These are phyloP conservation scores for Drosophila setosimentum DNA, from an alignment of 2,888 invertebrate species.

Conservation along the genomic window DNA sequence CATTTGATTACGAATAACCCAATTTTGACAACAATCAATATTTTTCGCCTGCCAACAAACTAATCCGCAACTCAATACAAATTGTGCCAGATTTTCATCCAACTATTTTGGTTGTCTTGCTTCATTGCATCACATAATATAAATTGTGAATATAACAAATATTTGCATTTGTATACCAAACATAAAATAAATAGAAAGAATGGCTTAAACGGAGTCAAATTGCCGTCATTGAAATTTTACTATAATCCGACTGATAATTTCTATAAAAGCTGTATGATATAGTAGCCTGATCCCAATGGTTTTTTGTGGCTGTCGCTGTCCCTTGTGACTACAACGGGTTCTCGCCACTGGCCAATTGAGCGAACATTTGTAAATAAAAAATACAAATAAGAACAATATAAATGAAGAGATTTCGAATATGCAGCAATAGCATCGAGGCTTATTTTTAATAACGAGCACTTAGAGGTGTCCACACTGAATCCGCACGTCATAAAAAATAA, in stretches of 20 bases:
- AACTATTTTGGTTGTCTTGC: background rate
- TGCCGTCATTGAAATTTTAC: too few relatives aligned
- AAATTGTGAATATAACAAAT: background rate
- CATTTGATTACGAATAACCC: constrained; percentile 86
- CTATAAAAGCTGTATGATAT: too few relatives aligned
- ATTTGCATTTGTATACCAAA: background rate
- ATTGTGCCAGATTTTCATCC: background rate
- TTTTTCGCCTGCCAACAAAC: background rate
- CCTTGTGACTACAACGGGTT: constrained; percentile 47
- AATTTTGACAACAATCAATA: background rate
- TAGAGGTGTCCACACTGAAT: constrained; percentile 90
- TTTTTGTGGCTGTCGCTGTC: constrained; percentile 18
- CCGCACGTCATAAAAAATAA: constrained; percentile 74
- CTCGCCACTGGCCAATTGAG: background rate
- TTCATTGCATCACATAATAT: background rate
- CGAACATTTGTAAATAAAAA: background rate
- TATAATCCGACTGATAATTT: too few relatives aligned
- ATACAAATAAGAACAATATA: too few relatives aligned
- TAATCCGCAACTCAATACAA: background rate
- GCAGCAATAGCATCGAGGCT: constrained; percentile 93
- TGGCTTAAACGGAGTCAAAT: too few relatives aligned
- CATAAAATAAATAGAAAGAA: too few relatives aligned
- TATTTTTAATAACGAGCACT: constrained; percentile 95
- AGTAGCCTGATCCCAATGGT: too few relatives aligned
- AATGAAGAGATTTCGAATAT: constrained; percentile 78